A percentile compares a stretch with the other conserved stretches of the same genome.
These are phyloP conservation scores for Volucella zonaria DNA, from an alignment of 2,888 invertebrate genomes.

Conservation along the genomic window DNA sequence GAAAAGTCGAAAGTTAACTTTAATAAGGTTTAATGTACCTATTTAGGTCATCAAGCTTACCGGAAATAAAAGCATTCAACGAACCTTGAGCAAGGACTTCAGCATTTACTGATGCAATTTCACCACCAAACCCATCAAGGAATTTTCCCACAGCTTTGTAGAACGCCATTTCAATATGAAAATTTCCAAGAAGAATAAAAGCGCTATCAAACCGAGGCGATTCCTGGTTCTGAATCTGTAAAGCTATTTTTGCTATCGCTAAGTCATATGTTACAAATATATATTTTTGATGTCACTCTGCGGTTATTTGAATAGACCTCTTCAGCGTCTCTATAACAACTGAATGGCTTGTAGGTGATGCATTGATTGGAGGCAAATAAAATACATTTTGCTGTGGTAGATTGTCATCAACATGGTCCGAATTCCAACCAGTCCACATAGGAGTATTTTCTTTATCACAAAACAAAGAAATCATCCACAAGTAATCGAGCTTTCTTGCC, in stretches of 20 bases:
- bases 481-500: slow-evolving; percentile 12
- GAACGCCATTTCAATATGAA: slow-evolving; percentile 7
- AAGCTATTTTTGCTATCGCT: slow-evolving; percentile 26
- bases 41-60: too few species aligned
- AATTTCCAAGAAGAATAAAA: not conserved
- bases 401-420: slow-evolving; percentile 13
- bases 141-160: not conserved
- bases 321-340: slow-evolving; percentile 35
- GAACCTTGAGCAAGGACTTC: too few species aligned
- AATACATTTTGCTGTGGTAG: slow-evolving; percentile 29
- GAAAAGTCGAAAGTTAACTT: too few species aligned
- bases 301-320: slow-evolving; percentile 23
- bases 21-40: too few species aligned
- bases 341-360: slow-evolving; percentile 15
- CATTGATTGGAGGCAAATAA: slow-evolving; percentile 28
- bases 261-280: slow-evolving; percentile 28
- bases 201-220: not conserved
- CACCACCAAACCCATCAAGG: slow-evolving; percentile 1
- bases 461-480: slow-evolving; percentile 18
- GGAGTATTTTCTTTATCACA: slow-evolving; percentile 24
- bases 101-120: not conserved
- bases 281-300: slow-evolving; percentile 5
- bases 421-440: slow-evolving; percentile 30
- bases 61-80: too few species aligned
- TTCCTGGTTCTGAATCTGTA: slow-evolving; percentile 30